Conservation (phyloP, 2,113 vertebrate species). For the Xenopus laevis region DNA sequence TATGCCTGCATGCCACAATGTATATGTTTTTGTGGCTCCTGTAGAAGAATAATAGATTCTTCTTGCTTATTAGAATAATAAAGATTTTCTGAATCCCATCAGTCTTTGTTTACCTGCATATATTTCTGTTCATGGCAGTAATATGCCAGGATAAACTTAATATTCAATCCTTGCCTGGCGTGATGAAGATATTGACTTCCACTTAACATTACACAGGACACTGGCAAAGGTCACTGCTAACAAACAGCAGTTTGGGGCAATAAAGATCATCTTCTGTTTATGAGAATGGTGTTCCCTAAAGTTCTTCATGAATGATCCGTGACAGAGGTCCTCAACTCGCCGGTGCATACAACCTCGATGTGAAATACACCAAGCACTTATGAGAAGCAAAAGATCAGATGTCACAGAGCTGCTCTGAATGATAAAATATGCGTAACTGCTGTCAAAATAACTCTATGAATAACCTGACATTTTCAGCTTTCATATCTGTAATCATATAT, state of each 20-base stretch:
- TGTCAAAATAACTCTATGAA: neutral
- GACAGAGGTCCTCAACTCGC: neutral
- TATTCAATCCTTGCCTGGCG: neutral
- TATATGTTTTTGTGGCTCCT: too few relatives aligned
- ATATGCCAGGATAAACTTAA: neutral
- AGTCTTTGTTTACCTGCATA: neutral
- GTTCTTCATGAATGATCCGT: neutral
- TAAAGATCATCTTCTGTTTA: neutral
- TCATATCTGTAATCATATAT: too few relatives aligned
- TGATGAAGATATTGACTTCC: neutral
- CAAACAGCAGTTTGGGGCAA: neutral
- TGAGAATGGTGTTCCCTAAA: neutral
- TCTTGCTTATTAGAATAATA: too few relatives aligned
- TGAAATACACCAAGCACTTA: neutral
- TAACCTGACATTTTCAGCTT: too few relatives aligned
- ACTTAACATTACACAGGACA: neutral
- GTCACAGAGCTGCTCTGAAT: neutral
- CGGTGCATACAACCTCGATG: neutral
- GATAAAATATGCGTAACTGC: neutral
- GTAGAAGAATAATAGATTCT: too few relatives aligned
- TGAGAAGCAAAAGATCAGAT: neutral
- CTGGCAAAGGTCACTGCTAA: neutral
- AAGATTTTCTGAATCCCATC: too few relatives aligned
- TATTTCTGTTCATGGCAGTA: neutral
- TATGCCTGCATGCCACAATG: too few relatives aligned